phyloP scores from a whole-genome alignment of 2,797 vertebrate species.

The Discoglossus pictus region DNA sequence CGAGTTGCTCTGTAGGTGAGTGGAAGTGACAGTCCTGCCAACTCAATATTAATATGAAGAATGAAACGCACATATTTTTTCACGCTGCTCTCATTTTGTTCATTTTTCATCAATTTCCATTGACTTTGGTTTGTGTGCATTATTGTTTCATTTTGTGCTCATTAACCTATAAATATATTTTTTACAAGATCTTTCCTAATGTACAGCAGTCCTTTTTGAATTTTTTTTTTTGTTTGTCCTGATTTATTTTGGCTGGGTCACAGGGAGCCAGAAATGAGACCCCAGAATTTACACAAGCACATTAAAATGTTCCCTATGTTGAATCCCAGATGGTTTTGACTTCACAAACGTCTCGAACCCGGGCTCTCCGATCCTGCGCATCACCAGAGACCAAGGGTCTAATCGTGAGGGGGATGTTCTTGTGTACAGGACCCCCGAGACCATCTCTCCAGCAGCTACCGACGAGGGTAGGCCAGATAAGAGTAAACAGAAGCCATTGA shows the following conservation, averaged over 20 bases:
- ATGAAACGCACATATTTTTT: background rate
- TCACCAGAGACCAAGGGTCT: slow-evolving; percentile 84
- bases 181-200: background rate
- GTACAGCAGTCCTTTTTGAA: background rate
- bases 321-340: slow-evolving; percentile 99
- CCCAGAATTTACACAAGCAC: slow-evolving; percentile 51
- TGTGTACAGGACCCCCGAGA: slow-evolving; percentile 79
- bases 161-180: background rate
- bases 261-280: slow-evolving; percentile 48
- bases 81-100: background rate
- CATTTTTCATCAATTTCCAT: background rate
- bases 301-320: slow-evolving; percentile 89
- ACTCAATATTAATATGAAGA: background rate
- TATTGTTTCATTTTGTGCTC: background rate
- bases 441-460: slow-evolving; percentile 88
- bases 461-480: slow-evolving; percentile 95
- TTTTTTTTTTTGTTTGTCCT: background rate
- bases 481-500: slow-evolving; percentile 79
- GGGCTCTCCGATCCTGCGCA: slow-evolving; percentile 86
- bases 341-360: slow-evolving; percentile 91
- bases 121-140: slow-evolving; percentile 1
- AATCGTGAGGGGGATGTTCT: slow-evolving; percentile 87
- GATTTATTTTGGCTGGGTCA: slow-evolving; percentile 11
- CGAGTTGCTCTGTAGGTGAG: too few relatives aligned
- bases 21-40: slow-evolving; percentile 5